phyloP scores from a whole-genome alignment of 2,888 invertebrate genomes.

The Penaeus monodon region DNA sequence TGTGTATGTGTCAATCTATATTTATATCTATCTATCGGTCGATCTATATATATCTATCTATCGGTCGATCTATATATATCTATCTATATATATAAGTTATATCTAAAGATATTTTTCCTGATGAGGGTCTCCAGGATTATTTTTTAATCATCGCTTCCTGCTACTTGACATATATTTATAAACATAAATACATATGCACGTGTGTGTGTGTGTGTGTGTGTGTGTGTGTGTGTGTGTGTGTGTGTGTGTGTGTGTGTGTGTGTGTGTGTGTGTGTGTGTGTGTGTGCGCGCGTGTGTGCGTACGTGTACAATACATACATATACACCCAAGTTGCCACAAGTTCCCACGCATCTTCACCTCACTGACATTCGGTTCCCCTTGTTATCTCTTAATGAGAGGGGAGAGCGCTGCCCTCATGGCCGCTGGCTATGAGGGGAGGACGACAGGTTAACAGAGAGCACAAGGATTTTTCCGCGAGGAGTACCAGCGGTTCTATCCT shows the following conservation, averaged over 20 bases:
- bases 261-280: slow-evolving; percentile 21
- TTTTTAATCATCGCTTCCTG: too few species aligned
- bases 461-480: slow-evolving; percentile 32
- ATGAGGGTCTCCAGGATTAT: too few species aligned
- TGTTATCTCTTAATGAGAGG: slow-evolving; percentile 59
- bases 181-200: neutral
- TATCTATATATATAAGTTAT: neutral
- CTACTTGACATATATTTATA: neutral
- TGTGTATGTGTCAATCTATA: too few species aligned
- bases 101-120: neutral
- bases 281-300: neutral
- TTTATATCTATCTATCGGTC: too few species aligned
- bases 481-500: too few species aligned
- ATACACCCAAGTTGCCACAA: neutral
- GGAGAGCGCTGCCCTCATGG: slow-evolving; percentile 37
- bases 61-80: too few species aligned
- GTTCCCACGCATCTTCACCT: slow-evolving; percentile 40
- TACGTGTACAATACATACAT: neutral
- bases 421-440: slow-evolving; percentile 40
- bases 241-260: slow-evolving; percentile 18
- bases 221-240: slow-evolving; percentile 11
- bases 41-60: too few species aligned
- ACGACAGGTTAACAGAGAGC: slow-evolving; percentile 52
- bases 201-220: neutral
- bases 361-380: slow-evolving; percentile 20